phyloP scores from a whole-genome alignment of 2,113 vertebrate genomes.

The Anseranas semipalmata region DNA sequence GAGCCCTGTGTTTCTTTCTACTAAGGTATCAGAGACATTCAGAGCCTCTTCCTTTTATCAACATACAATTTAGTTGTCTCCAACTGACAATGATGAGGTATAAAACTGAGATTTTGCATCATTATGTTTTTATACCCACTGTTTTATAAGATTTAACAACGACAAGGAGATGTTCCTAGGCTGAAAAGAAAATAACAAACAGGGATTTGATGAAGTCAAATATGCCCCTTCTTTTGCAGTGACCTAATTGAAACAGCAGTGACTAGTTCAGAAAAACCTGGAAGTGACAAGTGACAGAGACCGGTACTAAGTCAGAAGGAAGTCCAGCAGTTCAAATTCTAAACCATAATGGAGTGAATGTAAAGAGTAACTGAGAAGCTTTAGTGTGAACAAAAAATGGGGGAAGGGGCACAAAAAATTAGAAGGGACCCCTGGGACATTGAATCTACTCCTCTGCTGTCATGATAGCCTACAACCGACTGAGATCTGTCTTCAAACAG shows the following conservation, averaged over 20 bases:
- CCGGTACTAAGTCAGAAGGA: background rate
- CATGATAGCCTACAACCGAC: background rate
- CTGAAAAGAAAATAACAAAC: background rate
- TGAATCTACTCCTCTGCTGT: background rate
- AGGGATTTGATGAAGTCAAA: background rate
- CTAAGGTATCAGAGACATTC: background rate
- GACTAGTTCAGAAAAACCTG: background rate
- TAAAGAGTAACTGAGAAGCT: background rate
- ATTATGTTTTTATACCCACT: background rate
- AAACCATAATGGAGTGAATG: background rate
- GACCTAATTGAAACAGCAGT: background rate
- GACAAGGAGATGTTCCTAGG: background rate
- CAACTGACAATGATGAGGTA: background rate
- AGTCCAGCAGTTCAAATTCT: background rate
- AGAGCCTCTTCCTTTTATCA: background rate
- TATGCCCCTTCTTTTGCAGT: background rate
- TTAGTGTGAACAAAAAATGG: background rate
- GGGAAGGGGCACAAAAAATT: background rate
- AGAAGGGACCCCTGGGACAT: background rate
- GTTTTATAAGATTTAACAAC: background rate
- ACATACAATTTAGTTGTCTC: background rate
- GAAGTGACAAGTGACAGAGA: background rate
- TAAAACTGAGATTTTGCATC: background rate
- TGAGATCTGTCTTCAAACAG: background rate
- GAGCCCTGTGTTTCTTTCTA: background rate